Evolutionary conservation across 2,797 vertebrate genomes (phyloP).

Genomic region (Paratrypauchen microcephalus): DNA sequence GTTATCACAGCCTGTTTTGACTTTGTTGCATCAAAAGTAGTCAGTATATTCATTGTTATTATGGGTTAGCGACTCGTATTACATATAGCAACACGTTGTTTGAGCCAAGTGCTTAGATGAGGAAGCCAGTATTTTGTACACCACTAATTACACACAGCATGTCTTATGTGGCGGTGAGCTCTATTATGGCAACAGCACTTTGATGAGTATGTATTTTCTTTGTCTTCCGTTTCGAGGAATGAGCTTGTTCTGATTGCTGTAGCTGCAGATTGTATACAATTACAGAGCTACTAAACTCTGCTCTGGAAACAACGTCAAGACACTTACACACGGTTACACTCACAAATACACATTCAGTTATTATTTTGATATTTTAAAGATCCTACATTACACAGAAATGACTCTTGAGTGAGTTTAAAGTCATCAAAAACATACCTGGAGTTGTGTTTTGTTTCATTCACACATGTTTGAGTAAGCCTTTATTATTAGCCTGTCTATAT

Average conservation of each 20-base stretch:
- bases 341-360: not conserved
- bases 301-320: constrained; percentile 32
- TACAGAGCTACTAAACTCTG: constrained; percentile 7
- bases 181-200: constrained; percentile 3
- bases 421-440: too few relatives aligned
- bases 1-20: not conserved
- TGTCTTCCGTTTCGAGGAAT: constrained; percentile 5
- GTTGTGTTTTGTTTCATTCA: too few relatives aligned
- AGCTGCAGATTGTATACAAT: constrained; percentile 22
- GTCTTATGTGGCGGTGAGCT: not conserved
- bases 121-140: constrained; percentile 2
- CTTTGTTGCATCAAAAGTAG: not conserved
- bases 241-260: constrained; percentile 22
- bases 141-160: constrained; percentile 11
- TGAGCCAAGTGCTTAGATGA: not conserved
- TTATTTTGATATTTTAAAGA: not conserved
- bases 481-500: too few relatives aligned
- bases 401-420: too few relatives aligned
- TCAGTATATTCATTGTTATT: not conserved
- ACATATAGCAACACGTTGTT: constrained; percentile 9
- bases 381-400: not conserved
- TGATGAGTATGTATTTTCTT: constrained; percentile 4
- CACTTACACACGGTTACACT: not conserved
- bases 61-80: not conserved
- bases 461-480: too few relatives aligned